A percentile compares a stretch with the other conserved stretches of the same genome.
Evolutionary conservation across 2,113 vertebrate species (phyloP).

Genomic region (Fulmarus glacialis): DNA sequence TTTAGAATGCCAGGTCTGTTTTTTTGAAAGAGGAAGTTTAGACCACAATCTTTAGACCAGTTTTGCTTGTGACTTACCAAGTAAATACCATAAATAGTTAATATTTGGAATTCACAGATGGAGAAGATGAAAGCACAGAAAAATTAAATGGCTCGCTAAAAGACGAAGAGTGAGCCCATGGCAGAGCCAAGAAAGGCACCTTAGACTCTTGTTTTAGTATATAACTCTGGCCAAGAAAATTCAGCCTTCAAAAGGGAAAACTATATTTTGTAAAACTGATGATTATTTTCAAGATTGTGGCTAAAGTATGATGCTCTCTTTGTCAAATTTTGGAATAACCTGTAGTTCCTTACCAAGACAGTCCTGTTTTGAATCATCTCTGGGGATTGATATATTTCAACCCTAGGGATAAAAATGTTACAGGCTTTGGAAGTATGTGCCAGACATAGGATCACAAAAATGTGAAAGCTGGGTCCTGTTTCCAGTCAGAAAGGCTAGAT

Average conservation of each 20-base stretch:
- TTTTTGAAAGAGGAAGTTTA: not conserved
- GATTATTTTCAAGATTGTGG: constrained; percentile 43
- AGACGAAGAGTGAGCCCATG: not conserved
- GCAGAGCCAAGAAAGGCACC: not conserved
- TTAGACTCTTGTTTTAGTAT: not conserved
- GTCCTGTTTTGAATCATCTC: constrained; percentile 64
- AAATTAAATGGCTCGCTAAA: constrained; percentile 19
- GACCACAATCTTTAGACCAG: not conserved
- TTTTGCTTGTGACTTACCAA: not conserved
- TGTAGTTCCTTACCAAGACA: constrained; percentile 53
- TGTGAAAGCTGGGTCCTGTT: constrained; percentile 67
- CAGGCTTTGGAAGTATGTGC: constrained; percentile 46
- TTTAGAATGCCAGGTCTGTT: not conserved
- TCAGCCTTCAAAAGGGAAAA: not conserved
- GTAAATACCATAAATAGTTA: not conserved
- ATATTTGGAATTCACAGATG: not conserved
- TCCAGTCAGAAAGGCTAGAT: constrained; percentile 57
- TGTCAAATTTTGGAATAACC: constrained; percentile 45
- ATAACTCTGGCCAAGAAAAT: not conserved
- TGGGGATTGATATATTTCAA: constrained; percentile 65
- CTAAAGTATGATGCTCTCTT: constrained; percentile 20
- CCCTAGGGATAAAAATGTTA: constrained; percentile 54
- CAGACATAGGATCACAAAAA: constrained; percentile 62
- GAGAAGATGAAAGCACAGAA: not conserved
- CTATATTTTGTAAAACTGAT: not conserved